phyloP scores from a whole-genome alignment of 1,140 invertebrate species.

The Panulirus ornatus region DNA sequence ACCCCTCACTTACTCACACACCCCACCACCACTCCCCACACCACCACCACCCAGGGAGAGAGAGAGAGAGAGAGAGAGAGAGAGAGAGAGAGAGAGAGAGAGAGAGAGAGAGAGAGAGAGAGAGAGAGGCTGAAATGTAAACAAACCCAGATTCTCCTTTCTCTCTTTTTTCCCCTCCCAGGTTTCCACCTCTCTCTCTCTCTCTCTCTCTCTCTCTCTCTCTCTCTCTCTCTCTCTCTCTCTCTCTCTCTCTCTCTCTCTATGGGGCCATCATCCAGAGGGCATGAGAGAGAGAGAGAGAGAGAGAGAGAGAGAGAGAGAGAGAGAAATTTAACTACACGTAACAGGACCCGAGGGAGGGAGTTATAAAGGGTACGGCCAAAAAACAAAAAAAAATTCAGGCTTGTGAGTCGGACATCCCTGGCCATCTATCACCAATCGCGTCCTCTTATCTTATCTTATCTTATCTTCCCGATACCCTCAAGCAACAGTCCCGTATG shows the following conservation, averaged over 20 bases:
- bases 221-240: background rate
- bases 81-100: background rate
- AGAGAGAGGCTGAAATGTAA: background rate
- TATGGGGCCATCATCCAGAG: background rate
- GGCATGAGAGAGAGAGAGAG: no score
- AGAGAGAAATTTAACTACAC: background rate
- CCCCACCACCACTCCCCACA: no score
- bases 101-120: background rate
- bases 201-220: conserved; percentile 5
- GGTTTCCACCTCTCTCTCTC: background rate
- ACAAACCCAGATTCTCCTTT: background rate
- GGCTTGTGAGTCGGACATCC: no score
- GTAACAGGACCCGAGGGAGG: background rate
- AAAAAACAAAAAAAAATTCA: no score
- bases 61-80: background rate
- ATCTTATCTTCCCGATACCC: background rate
- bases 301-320: no score
- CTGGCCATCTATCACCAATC: no score
- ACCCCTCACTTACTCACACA: no score
- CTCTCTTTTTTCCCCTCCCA: background rate
- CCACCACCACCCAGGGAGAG: no score
- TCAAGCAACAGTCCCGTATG: background rate
- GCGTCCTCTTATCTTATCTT: background rate
- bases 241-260: background rate
- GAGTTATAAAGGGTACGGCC: no score